Percentiles rank a stretch among this genome's conserved stretches.
phyloP scores from a whole-genome alignment of 2,888 invertebrate species.

The Spilarctia lutea region DNA sequence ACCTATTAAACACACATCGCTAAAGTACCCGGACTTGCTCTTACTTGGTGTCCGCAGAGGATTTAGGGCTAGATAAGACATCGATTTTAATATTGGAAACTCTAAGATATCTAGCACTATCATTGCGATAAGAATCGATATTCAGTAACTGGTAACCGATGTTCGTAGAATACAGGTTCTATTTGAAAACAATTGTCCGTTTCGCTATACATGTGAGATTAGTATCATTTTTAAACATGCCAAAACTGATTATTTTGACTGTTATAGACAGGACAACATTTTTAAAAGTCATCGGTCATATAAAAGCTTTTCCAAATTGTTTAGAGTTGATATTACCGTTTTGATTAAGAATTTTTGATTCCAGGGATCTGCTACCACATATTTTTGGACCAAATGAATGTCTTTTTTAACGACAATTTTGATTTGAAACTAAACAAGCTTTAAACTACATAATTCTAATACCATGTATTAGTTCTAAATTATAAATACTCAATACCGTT shows the following conservation, averaged over 20 bases:
- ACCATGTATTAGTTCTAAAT: background rate
- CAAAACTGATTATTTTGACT: background rate
- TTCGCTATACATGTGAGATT: background rate
- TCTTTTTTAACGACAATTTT: background rate
- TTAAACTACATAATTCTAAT: background rate
- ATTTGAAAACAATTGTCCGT: background rate
- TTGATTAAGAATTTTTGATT: background rate
- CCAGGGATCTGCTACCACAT: background rate
- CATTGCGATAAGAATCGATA: background rate
- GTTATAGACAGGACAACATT: background rate
- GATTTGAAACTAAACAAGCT: background rate
- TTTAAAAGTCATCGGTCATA: background rate
- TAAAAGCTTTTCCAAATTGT: background rate
- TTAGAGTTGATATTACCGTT: background rate
- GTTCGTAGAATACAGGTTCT: background rate
- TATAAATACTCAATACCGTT: background rate
- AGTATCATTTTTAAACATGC: background rate
- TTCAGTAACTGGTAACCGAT: background rate
- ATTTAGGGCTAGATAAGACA: constrained; percentile 7
- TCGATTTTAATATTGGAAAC: background rate
- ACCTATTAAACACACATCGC: constrained; percentile 23
- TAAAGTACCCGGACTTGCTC: constrained; percentile 18
- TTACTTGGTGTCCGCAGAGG: constrained; percentile 2
- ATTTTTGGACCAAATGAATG: background rate
- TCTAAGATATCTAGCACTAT: background rate